Base-by-base conservation (phyloP, 2,888 invertebrate genomes). In the Lutraria lutraria region DNA sequence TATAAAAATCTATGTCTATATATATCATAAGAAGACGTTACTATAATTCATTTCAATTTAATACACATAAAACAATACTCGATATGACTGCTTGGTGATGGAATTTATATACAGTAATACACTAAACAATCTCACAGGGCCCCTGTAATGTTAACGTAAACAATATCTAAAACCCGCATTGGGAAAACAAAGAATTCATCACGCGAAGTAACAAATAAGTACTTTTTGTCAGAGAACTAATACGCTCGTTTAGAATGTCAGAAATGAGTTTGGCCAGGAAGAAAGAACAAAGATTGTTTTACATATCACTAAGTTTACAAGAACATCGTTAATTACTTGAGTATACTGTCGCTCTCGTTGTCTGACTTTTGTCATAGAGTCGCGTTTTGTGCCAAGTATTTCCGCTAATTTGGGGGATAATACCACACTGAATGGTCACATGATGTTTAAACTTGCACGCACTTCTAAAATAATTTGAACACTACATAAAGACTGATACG, bases 321-420 rank as follows among this genome's bases (percentile, higher is more conserved):
- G 25, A n/a, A 68, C n/a, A 25, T 25, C 63, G n/a, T 68, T 68
- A 68, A 68, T 68, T 68, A 68, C 25, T 25, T 68, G 63, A 68
- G 25, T 68, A 68, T 25, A 25, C 12, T 68, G 63, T 68, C 63
- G 63, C 25, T 68, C 25, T 25, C 25, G 25, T 68, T 25, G 25
- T 25, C 25, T 25, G 13, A 68, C 43, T 6, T 25, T 68, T 68
- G 63, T 68, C 63, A 68, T 68, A 6, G 1, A 3, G 25, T 68
- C 63, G 63, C 10, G 63, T 25, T 68, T n/a, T 68, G n/a, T 68
- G 63, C 12, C 63, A 68, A 68, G 25, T 13, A 68, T 68, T 68
- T 68, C 63, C 63, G 25, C 63, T 68, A 21, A 68, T 68, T 68
- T 68, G 63, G 12, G 63, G 6, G 63, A 63, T 25, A 68, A 56